Evolutionary conservation across 1,140 invertebrate species (phyloP), one percentile per base, ranked within the genome.

Genomic region (Pteromalus puparum): DNA sequence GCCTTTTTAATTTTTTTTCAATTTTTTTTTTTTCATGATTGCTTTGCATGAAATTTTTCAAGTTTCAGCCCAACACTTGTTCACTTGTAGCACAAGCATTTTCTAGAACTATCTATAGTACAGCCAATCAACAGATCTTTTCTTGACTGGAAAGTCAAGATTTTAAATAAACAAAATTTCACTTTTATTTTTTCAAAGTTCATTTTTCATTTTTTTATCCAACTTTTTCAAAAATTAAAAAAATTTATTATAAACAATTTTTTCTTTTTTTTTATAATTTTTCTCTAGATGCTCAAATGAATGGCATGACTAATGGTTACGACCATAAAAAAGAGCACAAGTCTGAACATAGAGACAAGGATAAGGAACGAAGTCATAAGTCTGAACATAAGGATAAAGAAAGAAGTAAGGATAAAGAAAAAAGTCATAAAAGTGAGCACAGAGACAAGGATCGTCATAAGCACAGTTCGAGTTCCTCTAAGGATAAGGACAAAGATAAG

Each of bases 251-350:
- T 61, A 3, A 48, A 76, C 9, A 7, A 15, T 72, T 70, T 13
- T 42, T 28, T 30, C 5, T 30, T 30, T 30, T 34, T 79, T 79
- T 42, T 72, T 61, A n/a, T 67, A 70, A 76, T 73, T 86, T 84
- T 12, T n/a, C 12, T 28, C 10, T 80, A 93, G 92, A 93, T 89
- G 87, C 89, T 89, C 94, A 95, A 91, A 92, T 96, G 92, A 96
- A 96, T 92, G 96, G 96, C 46, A 93, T 96, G 89, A 95, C 95
- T 82, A 95, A 96, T 91, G 95, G 95, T 80, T 96, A 94, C 88
- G 94, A 93, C 67, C 94, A 94, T 21, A 95, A 95, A 87, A 95
- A 95, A 86, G 95, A 95, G 87, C 95, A 96, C 90, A 96, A 96
- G 91, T 96, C 95, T 10, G 95, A 96, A 30, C 95, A 93, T 78